A percentile compares a stretch with the other conserved stretches of the same genome.
phyloP scores from a whole-genome alignment of 1,140 invertebrate genomes.

The Neodiprion virginianus region DNA sequence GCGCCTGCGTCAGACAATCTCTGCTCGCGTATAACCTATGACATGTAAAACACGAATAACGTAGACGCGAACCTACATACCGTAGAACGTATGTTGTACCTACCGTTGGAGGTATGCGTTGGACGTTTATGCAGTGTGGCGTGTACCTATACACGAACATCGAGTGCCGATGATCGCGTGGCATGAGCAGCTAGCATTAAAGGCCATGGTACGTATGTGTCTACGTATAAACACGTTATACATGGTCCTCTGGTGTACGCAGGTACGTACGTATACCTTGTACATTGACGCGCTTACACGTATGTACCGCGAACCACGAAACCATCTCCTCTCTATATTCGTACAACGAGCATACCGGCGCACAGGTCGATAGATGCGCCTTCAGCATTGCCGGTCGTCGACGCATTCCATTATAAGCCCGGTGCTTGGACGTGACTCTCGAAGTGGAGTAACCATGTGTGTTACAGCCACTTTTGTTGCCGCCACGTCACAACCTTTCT shows the following conservation, averaged over 20 bases:
- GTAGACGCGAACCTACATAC: too few relatives aligned
- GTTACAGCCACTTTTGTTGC: too few relatives aligned
- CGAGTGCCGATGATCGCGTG: background rate
- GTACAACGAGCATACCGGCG: background rate
- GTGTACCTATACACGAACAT: background rate
- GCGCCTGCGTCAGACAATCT: too few relatives aligned
- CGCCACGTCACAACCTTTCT: too few relatives aligned
- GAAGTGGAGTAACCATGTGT: too few relatives aligned
- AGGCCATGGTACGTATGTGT: background rate
- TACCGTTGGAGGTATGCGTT: too few relatives aligned
- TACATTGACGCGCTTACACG: background rate
- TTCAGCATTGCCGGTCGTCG: background rate
- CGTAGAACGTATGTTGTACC: too few relatives aligned
- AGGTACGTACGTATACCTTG: background rate
- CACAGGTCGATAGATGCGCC: constrained; percentile 5
- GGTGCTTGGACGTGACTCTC: too few relatives aligned
- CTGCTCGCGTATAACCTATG: too few relatives aligned
- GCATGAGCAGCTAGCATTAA: background rate
- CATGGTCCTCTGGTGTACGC: background rate
- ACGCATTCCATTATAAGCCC: background rate
- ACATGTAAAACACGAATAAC: too few relatives aligned
- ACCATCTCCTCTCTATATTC: too few relatives aligned
- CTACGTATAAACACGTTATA: background rate
- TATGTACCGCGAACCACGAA: background rate
- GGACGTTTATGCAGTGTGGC: too few relatives aligned